phyloP scores from a whole-genome alignment of 2,797 vertebrate species.

The Rhinatrema bivittatum region DNA sequence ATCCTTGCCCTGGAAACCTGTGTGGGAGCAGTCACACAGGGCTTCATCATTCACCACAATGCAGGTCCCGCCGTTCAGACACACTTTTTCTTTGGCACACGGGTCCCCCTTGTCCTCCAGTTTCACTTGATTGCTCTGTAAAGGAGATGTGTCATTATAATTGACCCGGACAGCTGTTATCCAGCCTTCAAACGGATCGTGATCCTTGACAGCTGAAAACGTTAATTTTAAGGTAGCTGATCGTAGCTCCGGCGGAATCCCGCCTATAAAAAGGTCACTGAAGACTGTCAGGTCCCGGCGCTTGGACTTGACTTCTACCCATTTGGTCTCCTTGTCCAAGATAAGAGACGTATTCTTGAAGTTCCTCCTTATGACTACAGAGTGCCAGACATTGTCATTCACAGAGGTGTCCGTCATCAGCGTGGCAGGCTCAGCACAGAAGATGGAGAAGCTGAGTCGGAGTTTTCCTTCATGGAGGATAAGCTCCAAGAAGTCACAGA shows the following conservation, averaged over 20 bases:
- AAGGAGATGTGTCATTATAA: conserved; percentile 62
- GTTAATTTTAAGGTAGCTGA: conserved; percentile 77
- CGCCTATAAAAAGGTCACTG: conserved; percentile 85
- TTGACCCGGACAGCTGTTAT: conserved; percentile 88
- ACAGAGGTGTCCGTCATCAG: conserved; percentile 75
- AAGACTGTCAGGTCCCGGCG: conserved; percentile 96
- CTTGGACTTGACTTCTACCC: conserved; percentile 91
- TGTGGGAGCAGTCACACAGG: conserved; percentile 84
- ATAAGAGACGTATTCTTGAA: conserved; percentile 94
- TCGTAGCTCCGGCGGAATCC: conserved; percentile 82
- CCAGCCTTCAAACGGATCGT: conserved; percentile 83
- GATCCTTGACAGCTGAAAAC: conserved; percentile 75
- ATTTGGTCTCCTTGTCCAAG: conserved; percentile 81
- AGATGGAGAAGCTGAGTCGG: conserved; percentile 91
- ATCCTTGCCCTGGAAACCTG: conserved; percentile 89
- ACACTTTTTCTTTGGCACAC: conserved; percentile 62
- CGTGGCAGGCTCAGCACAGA: conserved; percentile 86
- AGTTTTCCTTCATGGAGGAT: conserved; percentile 83
- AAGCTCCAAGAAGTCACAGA: conserved; percentile 94
- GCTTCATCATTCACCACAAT: conserved; percentile 81
- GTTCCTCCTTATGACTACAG: conserved; percentile 76
- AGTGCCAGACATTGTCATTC: conserved; percentile 88
- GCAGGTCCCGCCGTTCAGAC: conserved; percentile 91
- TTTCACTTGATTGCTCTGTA: conserved; percentile 76
- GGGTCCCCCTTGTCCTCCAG: conserved; percentile 62